These are phyloP conservation scores for Thalassoma bifasciatum DNA, from an alignment of 2,113 vertebrate genomes.

Conservation along the genomic window DNA sequence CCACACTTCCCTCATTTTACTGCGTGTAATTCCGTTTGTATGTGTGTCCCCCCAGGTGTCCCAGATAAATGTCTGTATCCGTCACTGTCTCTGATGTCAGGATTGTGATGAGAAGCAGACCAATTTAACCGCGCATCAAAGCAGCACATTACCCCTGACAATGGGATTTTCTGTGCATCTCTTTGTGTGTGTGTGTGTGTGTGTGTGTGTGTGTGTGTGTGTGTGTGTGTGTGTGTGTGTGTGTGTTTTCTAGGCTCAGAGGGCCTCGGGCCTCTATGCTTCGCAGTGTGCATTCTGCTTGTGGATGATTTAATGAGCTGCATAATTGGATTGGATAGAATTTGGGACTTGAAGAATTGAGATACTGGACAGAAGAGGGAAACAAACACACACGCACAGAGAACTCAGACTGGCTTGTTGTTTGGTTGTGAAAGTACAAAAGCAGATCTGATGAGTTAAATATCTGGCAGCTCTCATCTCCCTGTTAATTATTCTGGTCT, in stretches of 20 bases:
- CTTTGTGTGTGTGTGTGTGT: conserved; percentile 16
- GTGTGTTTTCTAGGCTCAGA: conserved; percentile 9
- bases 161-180: conserved; percentile 12
- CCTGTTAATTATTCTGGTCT: conserved; percentile 56
- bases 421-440: conserved; percentile 32
- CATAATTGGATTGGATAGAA: conserved; percentile 41
- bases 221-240: conserved; percentile 3
- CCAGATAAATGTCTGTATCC: conserved; percentile 52
- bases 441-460: conserved; percentile 42
- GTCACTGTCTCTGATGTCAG: conserved; percentile 30
- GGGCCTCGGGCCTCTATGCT: conserved; percentile 17
- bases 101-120: conserved; percentile 56
- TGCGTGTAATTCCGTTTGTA: not conserved
- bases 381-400: not conserved
- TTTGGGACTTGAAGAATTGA: conserved; percentile 23
- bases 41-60: conserved; percentile 23
- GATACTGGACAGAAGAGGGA: not conserved
- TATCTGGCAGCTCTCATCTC: conserved; percentile 32
- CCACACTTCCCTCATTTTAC: too few species aligned
- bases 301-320: conserved; percentile 54
- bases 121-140: conserved; percentile 70
- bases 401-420: not conserved
- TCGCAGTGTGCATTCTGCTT: conserved; percentile 24
- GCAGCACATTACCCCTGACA: conserved; percentile 41
- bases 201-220: conserved; percentile 8